These are phyloP conservation scores for Luperina testacea DNA, from an alignment of 2,888 invertebrate genomes.

Conservation along the genomic window DNA sequence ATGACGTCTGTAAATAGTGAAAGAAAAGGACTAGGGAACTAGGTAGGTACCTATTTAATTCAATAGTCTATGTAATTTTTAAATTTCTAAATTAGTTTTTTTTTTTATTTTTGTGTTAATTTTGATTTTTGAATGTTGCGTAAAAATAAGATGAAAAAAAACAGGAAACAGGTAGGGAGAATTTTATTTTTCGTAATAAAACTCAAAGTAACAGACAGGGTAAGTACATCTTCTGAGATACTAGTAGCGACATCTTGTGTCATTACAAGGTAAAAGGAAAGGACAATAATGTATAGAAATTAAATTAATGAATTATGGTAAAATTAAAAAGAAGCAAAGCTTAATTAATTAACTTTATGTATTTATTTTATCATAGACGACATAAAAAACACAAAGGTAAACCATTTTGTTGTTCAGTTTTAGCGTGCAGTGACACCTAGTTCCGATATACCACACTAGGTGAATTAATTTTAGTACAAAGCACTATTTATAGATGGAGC, in stretches of 20 bases:
- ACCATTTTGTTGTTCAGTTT: neutral
- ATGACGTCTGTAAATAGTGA: neutral
- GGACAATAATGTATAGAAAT: no score
- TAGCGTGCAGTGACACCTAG: slow-evolving; percentile 33
- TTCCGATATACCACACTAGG: neutral
- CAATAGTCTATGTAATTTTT: no score
- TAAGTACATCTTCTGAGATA: neutral
- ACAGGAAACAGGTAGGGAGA: neutral
- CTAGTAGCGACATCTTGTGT: slow-evolving; percentile 50
- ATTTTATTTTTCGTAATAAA: neutral
- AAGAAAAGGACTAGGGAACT: neutral
- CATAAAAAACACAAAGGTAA: neutral
- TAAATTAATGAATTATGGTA: no score
- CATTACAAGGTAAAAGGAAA: neutral
- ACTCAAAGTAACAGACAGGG: no score
- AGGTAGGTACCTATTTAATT: no score
- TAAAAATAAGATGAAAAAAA: neutral
- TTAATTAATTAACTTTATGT: neutral
- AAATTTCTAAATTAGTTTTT: no score
- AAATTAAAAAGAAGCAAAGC: neutral
- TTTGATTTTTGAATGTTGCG: neutral
- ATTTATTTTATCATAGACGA: neutral
- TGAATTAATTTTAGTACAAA: neutral
- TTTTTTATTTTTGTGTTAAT: no score
- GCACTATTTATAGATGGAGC: slow-evolving; percentile 32